A percentile compares a stretch with the other conserved stretches of the same genome.
Conservation (phyloP, 1,140 invertebrate genomes). For the Myzus persicae region DNA sequence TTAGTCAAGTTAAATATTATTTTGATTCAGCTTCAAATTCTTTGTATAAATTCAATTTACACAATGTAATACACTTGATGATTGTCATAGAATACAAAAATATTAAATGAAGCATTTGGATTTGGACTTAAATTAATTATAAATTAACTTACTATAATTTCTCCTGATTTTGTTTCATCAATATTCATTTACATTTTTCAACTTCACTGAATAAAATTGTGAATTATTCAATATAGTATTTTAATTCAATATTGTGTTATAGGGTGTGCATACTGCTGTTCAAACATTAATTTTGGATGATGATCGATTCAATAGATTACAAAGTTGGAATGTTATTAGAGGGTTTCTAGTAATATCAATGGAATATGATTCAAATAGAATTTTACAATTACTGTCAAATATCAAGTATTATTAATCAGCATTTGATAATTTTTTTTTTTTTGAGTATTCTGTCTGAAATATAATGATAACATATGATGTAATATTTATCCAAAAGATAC, state of each 20-base stretch:
- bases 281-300: neutral
- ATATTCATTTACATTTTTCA: neutral
- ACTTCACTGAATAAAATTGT: no score
- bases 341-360: constrained; percentile 36
- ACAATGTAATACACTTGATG: neutral
- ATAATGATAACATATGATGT: neutral
- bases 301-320: constrained; percentile 24
- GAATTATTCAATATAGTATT: neutral
- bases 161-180: neutral
- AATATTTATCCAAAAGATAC: neutral
- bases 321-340: constrained; percentile 49
- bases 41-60: no score
- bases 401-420: constrained; percentile 14
- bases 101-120: neutral
- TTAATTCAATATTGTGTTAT: neutral
- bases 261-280: constrained; percentile 39
- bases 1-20: no score
- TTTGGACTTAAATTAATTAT: neutral
- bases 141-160: neutral
- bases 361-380: neutral
- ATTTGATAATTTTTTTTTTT: neutral
- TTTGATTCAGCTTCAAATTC: no score
- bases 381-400: neutral
- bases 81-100: neutral
- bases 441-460: neutral